These are phyloP conservation scores for Ellobius talpinus DNA, from an alignment of 2,113 vertebrate genomes.

Conservation along the genomic window DNA sequence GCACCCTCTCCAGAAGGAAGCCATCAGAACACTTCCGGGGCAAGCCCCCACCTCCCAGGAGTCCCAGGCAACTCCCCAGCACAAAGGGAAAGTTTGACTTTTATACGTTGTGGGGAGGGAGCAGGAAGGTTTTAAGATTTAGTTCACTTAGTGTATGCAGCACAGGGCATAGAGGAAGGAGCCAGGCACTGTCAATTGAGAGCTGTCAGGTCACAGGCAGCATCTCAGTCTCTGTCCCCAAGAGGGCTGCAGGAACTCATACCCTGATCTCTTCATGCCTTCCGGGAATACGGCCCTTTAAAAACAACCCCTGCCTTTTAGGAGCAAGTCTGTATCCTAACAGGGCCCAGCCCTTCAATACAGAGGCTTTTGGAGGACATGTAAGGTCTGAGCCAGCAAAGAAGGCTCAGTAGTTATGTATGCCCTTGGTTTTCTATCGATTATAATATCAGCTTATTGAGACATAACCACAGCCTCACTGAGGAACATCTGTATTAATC, in stretches of 20 bases:
- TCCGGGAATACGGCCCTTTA: neutral
- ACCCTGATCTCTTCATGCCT: neutral
- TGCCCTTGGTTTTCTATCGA: neutral
- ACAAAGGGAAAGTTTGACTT: neutral
- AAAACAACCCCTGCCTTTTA: neutral
- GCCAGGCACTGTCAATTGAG: neutral
- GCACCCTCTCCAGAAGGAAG: neutral
- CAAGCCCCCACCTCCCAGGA: no score
- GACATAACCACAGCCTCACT: neutral
- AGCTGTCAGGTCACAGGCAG: neutral
- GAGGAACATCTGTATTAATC: neutral
- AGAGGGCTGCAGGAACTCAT: neutral
- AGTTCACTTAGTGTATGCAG: neutral
- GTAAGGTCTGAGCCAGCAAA: neutral
- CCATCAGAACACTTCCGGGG: neutral
- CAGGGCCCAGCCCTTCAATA: neutral
- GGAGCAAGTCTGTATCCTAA: neutral
- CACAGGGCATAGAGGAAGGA: neutral
- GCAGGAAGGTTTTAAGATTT: neutral
- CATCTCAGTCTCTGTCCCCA: neutral
- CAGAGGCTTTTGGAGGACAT: neutral
- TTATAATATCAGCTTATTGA: neutral
- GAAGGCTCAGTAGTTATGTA: neutral
- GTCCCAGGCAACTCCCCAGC: no score
- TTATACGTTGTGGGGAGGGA: neutral